These are phyloP conservation scores for Neogobius melanostomus DNA, from an alignment of 2,113 vertebrate species.

Conservation along the genomic window DNA sequence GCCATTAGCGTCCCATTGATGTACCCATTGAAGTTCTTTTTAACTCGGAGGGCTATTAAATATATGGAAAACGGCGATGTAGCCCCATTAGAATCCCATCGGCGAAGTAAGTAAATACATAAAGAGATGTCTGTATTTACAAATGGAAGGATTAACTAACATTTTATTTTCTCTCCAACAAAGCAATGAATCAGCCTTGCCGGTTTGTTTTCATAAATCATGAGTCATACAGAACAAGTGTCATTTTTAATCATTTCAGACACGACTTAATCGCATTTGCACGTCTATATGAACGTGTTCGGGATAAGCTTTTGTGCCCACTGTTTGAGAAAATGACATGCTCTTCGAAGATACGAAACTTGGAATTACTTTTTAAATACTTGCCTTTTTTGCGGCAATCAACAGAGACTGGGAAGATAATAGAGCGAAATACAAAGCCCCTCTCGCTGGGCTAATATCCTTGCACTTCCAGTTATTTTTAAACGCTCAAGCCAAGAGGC, in stretches of 20 bases:
- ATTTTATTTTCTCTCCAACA: constrained; percentile 4
- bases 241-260: background rate
- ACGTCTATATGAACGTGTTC: background rate
- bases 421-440: background rate
- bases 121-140: background rate
- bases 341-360: background rate
- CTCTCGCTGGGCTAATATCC: background rate
- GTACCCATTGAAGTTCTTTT: background rate
- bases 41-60: background rate
- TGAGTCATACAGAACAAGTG: background rate
- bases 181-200: constrained; percentile 9
- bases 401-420: background rate
- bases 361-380: constrained; percentile 1
- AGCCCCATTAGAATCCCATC: background rate
- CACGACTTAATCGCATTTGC: background rate
- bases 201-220: constrained; percentile 12
- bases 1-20: background rate
- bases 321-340: background rate
- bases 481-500: no score
- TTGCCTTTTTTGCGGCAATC: background rate
- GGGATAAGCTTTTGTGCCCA: background rate
- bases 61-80: background rate
- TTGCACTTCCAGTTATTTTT: background rate
- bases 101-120: background rate
- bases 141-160: background rate